Conservation (phyloP, 2,797 vertebrate genomes). For the Chiroxiphia lanceolata region DNA sequence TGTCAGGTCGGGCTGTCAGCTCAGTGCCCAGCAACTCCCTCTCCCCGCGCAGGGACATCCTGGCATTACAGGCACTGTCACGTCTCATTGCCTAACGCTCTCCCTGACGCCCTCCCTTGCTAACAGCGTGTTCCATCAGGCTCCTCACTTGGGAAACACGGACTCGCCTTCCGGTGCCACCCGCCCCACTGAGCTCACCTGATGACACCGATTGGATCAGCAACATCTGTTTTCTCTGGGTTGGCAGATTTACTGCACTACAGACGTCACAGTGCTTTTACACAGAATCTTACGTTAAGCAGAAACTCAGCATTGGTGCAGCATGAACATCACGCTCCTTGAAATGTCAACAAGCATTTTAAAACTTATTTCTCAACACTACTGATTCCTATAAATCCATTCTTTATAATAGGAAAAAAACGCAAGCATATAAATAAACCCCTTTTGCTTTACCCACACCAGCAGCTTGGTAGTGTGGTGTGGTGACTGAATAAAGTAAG, state of each 20-base stretch:
- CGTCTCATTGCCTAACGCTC: neutral
- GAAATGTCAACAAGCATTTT: neutral
- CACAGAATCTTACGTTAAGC: neutral
- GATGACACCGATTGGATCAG: neutral
- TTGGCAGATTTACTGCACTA: neutral
- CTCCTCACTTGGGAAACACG: neutral
- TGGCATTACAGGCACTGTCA: neutral
- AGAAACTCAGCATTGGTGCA: neutral
- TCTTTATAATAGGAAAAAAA: neutral
- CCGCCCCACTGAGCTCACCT: neutral
- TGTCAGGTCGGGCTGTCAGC: neutral
- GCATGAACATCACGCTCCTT: neutral
- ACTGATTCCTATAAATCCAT: neutral
- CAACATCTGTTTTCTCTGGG: neutral
- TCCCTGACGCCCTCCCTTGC: neutral
- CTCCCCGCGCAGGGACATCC: neutral
- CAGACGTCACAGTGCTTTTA: neutral
- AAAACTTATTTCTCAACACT: neutral
- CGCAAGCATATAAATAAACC: neutral
- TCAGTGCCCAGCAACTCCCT: slow-evolving; percentile 3
- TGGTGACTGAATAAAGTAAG: neutral
- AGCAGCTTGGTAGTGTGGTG: neutral
- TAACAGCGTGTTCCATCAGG: neutral
- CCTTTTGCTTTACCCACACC: neutral
- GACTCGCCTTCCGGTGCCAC: neutral